phyloP scores from a whole-genome alignment of 2,797 vertebrate genomes.

The Chaetophractus vellerosus region DNA sequence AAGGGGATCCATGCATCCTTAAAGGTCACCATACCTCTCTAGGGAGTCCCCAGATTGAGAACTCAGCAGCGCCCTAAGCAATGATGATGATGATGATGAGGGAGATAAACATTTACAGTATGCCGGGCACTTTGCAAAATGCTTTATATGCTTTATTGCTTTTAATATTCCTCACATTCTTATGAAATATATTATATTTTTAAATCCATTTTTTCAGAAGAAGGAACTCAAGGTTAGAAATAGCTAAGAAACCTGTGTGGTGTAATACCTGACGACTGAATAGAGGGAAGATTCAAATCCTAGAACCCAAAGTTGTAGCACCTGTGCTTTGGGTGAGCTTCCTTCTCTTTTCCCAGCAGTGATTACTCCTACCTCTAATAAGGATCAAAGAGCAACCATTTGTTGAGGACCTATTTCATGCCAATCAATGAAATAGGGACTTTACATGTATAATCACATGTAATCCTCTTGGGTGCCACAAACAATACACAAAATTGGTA shows the following conservation, averaged over 20 bases:
- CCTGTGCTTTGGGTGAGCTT: not conserved
- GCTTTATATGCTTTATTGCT: not conserved
- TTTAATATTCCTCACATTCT: not conserved
- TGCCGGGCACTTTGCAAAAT: not conserved
- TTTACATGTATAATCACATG: not conserved
- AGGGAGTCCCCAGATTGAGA: not conserved
- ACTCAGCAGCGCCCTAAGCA: not conserved
- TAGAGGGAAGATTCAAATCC: not conserved
- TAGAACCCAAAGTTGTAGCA: not conserved
- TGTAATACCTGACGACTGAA: not conserved
- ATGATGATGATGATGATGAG: not conserved
- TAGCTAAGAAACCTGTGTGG: not conserved
- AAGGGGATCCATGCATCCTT: not conserved
- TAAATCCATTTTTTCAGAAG: not conserved
- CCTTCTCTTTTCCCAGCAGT: not conserved
- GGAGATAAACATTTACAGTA: not conserved
- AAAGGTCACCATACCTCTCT: not conserved
- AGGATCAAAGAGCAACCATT: not conserved
- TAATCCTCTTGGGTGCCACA: not conserved
- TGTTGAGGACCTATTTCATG: not conserved
- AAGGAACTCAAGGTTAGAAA: not conserved
- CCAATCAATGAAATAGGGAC: not conserved
- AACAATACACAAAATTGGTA: not conserved
- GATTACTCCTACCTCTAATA: not conserved
- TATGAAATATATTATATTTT: not conserved